Base-by-base conservation (phyloP, 2,797 vertebrate genomes). In the Hyperoplus immaculatus region DNA sequence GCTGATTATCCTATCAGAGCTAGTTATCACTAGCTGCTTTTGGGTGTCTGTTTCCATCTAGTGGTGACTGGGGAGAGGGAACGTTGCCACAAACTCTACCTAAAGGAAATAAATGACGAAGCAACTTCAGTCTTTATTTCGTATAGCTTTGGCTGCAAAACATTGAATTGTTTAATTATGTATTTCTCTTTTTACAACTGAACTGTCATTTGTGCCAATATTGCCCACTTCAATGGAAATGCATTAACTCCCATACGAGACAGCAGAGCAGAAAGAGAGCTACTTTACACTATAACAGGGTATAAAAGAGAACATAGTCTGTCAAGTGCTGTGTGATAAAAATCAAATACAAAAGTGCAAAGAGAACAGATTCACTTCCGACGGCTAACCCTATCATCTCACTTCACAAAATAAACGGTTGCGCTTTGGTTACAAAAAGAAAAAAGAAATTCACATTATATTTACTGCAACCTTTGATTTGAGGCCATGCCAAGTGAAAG, bases 401-500 rank as follows among this genome's bases (percentile, higher is more conserved):
- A 94, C 94, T 94, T 95, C 92, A 94, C 92, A 94, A 86, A 91
- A 82, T 69, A 84, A 87, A 78, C 54, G 57, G 75, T 59, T 92
- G 90, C 66, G 91, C 83, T 93, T 95, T 90, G 89, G 93, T 96
- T 95, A 91, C 93, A 95, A 96, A 97, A 95, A 84, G 69, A 79
- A 79, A 84, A 85, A 13, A 80, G 58, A 29, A 29, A 29, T 80
- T 92, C 89, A 95, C 95, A 93, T 94, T 94, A 95, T 93, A 94
- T 93, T 95, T 92, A 94, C 92, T 95, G 95, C 95, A 95, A 95
- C 93, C 89, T 95, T 96, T 80, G 94, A 95, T 95, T 94, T 96
- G 95, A 97, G 95, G 87, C 95, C 96, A 97, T 97, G 96, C 96
- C 95, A 91, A 77, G 94, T 96, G 81, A 95, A 94, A 96, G 94